Base-by-base conservation (phyloP, 2,797 vertebrate genomes). In the Periparus ater region DNA sequence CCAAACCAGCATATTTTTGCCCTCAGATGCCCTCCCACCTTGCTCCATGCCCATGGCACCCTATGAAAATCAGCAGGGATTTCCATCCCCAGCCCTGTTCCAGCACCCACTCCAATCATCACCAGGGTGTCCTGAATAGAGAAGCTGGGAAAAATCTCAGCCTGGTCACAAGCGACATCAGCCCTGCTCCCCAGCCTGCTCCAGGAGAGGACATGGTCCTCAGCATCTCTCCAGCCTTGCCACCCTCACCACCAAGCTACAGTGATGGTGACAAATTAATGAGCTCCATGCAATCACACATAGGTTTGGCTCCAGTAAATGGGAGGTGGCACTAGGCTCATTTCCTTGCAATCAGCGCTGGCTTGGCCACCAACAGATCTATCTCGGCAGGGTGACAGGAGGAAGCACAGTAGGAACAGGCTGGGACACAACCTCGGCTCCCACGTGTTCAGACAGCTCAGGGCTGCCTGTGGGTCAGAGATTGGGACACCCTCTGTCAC, bases 331-430 rank as follows among this genome's bases (percentile, higher is more conserved):
- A 48, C 45, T 3, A 12, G 65, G 66, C 50, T 96, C 62, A 87
- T 94, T 96, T 87, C 87, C 81, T 92, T 13, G 82, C 82, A 95
- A 89, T 96, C 95, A 93, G 81, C 1, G 0, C 77, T 81, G 0
- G 0, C 58, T 84, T 2, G 3, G 86, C 84, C 7, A 1, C 91
- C 8, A 1, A 54, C 81, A 75, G 89, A 48, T 73, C 51, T 4
- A 2, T 63, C 85, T 92, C 25, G 0, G 71, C 72, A 27, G 7
- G 3, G 72, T 48, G 88, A 74, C 17, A 16, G 88, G 67, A 88
- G 44, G 58, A 75, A 91, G 66, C 11, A 0, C 54, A n/a, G 85
- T 1, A 5, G 61, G 76, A 67, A 74, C 5, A 7, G 92, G 29
- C 61, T 71, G 68, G 79, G 85, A 80, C 55, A 66, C 0, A 0